These are phyloP conservation scores for Styela clava DNA, from an alignment of 23 tunicate species.

Conservation along the genomic window DNA sequence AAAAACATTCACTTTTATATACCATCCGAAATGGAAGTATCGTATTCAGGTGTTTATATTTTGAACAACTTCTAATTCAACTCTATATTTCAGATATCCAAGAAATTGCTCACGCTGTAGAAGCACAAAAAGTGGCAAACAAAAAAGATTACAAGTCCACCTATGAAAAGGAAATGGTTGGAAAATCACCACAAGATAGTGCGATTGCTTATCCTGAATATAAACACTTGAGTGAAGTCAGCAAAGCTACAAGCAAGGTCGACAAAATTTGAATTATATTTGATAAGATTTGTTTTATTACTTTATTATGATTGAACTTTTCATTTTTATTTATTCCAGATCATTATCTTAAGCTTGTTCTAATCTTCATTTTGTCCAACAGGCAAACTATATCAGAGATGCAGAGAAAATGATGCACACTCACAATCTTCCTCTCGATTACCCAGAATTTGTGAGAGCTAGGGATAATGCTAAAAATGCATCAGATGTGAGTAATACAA, in stretches of 20 bases:
- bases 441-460: slow-evolving; percentile 91
- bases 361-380: too few relatives aligned
- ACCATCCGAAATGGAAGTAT: too few relatives aligned
- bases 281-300: neutral
- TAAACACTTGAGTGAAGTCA: slow-evolving; percentile 65
- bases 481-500: slow-evolving; percentile 55
- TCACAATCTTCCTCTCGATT: slow-evolving; percentile 81
- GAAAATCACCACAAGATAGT: slow-evolving; percentile 66
- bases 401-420: slow-evolving; percentile 84
- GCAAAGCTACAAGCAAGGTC: slow-evolving; percentile 73
- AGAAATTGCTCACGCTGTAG: slow-evolving; percentile 81
- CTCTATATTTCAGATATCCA: slow-evolving; percentile 62
- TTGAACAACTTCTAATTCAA: too few relatives aligned
- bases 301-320: neutral
- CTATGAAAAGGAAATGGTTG: slow-evolving; percentile 66
- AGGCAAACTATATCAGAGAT: slow-evolving; percentile 64
- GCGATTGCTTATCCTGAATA: slow-evolving; percentile 93
- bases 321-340: too few relatives aligned
- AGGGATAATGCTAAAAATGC: slow-evolving; percentile 70
- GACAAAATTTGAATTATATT: neutral
- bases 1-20: too few relatives aligned
- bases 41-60: too few relatives aligned
- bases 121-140: slow-evolving; percentile 51
- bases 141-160: slow-evolving; percentile 69
- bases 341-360: too few relatives aligned